phyloP scores from a whole-genome alignment of 1,140 invertebrate species.

The Rhagoletis pomonella region DNA sequence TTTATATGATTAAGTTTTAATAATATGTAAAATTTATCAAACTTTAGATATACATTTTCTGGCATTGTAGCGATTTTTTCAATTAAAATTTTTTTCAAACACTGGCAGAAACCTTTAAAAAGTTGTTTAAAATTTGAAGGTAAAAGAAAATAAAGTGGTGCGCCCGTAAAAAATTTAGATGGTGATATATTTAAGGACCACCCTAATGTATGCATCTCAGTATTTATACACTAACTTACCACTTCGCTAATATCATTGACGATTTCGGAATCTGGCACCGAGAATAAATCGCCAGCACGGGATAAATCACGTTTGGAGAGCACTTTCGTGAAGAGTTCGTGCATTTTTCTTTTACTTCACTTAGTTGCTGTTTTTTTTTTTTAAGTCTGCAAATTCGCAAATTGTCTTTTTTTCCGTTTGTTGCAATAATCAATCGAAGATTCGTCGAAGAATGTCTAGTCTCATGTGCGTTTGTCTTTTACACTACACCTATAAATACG shows the following conservation, averaged over 20 bases:
- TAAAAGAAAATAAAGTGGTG: too few species aligned
- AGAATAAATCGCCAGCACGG: constrained; percentile 93
- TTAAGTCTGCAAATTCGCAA: constrained; percentile 2
- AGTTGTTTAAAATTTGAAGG: too few species aligned
- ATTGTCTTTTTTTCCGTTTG: not conserved
- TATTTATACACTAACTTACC: constrained; percentile 75
- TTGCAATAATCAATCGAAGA: not conserved
- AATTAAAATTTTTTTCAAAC: too few species aligned
- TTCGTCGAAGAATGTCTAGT: not conserved
- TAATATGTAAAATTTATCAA: too few species aligned
- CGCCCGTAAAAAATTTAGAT: too few species aligned
- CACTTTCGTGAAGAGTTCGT: constrained; percentile 91
- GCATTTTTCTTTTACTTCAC: constrained; percentile 78
- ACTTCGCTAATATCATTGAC: constrained; percentile 90
- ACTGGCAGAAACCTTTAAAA: too few species aligned
- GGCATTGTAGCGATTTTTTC: too few species aligned
- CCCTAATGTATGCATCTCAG: not conserved
- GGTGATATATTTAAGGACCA: too few species aligned
- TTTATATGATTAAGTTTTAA: too few species aligned
- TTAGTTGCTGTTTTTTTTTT: constrained; percentile 54
- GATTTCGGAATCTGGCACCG: constrained; percentile 88
- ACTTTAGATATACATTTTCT: too few species aligned
- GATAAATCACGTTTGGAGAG: constrained; percentile 90
- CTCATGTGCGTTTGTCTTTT: not conserved
- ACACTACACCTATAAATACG: not conserved